Evolutionary conservation across 30 jellyfish, hydroid and myxozoan species (phyloP), one percentile per base, ranked within the genome.

Genomic region (Sanderia malayensis): DNA sequence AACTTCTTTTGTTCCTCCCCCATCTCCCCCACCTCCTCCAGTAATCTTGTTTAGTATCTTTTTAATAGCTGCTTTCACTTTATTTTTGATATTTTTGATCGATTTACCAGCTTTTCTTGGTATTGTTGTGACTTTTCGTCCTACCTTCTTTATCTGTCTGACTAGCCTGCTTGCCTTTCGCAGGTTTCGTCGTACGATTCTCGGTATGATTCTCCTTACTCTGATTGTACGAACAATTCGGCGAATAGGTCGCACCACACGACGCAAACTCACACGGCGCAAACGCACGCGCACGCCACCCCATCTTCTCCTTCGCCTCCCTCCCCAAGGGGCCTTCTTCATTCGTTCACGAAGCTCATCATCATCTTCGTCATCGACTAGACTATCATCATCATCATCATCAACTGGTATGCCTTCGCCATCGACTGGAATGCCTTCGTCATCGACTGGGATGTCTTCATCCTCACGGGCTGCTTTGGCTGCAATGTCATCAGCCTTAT

Each of bases 121-220:
- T 24, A 49, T 4, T 15, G 64, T 24, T 24, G 2, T 19, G 27
- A 49, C 67, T 58, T 33, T 73, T 24, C 46, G 34, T 44, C 65
- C 72, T 0, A 47, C 74, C 20, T 19, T 31, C 66, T 37, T 73
- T 22, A 73, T 11, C 33, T 73, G 33, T 30, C 63, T 57, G 23
- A 57, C 52, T 1, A 70, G 71, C 11, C 62, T 70, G 52, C 63
- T 58, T 15, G 74, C 67, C 24, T 73, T 73, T 17, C 74, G 26
- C 11, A 70, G 74, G 23, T 26, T 23, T 32, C 46, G 46, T 70
- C 63, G 62, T 23, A 73, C 65, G 0, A 53, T 74, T 19, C 65
- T 1, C 27, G 41, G 41, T 1, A 28, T 66, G 55, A 53, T 57
- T 9, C 73, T 24, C 19, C 74, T 65, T 11, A 58, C 64, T 49